Base-by-base conservation (phyloP, 2,888 invertebrate species). In the Cistogaster globosa region DNA sequence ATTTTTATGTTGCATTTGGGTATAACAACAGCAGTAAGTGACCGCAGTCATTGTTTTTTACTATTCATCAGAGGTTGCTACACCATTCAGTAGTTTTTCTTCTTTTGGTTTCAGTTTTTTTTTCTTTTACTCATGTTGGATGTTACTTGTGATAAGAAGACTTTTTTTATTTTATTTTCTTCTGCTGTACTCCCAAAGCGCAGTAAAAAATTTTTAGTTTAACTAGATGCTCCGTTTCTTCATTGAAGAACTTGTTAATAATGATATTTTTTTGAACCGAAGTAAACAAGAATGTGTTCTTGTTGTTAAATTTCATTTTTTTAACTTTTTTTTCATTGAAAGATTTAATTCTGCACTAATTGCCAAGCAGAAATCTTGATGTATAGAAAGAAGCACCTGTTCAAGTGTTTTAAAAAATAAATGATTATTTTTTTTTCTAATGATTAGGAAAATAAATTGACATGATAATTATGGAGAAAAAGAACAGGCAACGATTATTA, bases 41-140 rank as follows among this genome's bases (percentile, higher is more conserved):
- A 85, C 82, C 82, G 74, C 84, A 85, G 72, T 58, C 82, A 85
- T 77, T 82, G 77, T 78, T 62, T 74, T 69, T 58, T 68, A 48
- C 45, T 69, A 78, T 85, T 82, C 77, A 78, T 85, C 76, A 72
- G 75, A 67, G 72, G 58, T 51, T 67, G 45, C 32, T 60, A 38
- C n/a, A 48, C 0, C 7, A 36, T 55, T 42, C 42, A 20, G 53
- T 68, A 42, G 22, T 62, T 62, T 2, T 48, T 26, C 51, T 16
- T 75, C 42, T 2, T 9, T 26, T 42, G n/a, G 11, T 57, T 57
- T 26, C 6, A 32, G 32, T 32, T 26, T 38, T 22, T 53, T n/a
- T 26, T 26, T 26, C 26, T 11, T 20, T 36, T 38, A 45, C 20
- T 42, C 62, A 9, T 68, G 36, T 38, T 42, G 5, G 6, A 22